phyloP scores from a whole-genome alignment of 1,140 invertebrate genomes.

The Rhizoglyphus robini region DNA sequence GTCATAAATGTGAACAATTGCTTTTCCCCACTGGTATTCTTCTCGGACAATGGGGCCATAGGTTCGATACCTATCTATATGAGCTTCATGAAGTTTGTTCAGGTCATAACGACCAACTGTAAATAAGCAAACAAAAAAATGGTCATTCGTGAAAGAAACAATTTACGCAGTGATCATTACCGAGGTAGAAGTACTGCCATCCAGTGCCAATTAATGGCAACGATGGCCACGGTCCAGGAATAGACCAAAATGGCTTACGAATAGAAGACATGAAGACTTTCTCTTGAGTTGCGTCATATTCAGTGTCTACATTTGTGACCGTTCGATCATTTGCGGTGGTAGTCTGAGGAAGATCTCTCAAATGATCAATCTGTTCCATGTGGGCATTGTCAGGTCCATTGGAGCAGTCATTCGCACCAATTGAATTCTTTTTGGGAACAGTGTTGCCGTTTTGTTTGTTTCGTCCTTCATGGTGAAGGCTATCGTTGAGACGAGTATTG shows the following conservation, averaged over 20 bases:
- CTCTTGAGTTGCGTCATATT: too few species aligned
- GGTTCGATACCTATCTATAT: conserved; percentile 49
- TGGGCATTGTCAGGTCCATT: not conserved
- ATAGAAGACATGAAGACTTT: too few species aligned
- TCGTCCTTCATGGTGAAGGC: not conserved
- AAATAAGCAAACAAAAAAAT: not conserved
- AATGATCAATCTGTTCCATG: too few species aligned
- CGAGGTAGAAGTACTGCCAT: conserved; percentile 50
- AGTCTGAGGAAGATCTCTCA: too few species aligned
- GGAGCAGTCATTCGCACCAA: not conserved
- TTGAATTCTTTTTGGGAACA: not conserved
- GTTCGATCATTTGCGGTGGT: too few species aligned
- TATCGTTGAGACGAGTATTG: too few species aligned
- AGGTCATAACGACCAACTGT: conserved; percentile 49
- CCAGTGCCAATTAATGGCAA: conserved; percentile 61
- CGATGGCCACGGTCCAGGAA: conserved; percentile 54
- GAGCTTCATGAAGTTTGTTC: conserved; percentile 60
- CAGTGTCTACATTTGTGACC: too few species aligned
- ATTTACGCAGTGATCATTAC: conserved; percentile 15
- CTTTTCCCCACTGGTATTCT: conserved; percentile 27
- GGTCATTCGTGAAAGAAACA: not conserved
- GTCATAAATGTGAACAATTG: conserved; percentile 37
- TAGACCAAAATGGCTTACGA: conserved; percentile 27
- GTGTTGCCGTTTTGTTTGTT: not conserved
- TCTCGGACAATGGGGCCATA: conserved; percentile 31